Conservation (phyloP, 2,797 vertebrate genomes). For the Geotria australis region DNA sequence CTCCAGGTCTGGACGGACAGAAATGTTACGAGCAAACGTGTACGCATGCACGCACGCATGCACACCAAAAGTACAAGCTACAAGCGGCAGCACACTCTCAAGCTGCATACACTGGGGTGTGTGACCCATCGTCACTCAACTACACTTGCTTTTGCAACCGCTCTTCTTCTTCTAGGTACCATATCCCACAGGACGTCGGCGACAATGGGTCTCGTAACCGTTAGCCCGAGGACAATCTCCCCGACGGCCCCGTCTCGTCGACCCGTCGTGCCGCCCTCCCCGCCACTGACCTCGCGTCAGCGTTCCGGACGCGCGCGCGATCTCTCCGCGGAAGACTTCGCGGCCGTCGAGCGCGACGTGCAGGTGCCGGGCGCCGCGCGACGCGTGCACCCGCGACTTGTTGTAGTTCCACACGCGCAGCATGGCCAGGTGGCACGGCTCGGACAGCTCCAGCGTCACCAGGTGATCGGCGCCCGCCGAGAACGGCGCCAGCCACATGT, state of each 20-base stretch:
- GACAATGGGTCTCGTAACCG: too few species aligned
- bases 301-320: slow-evolving; percentile 71
- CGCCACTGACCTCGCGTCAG: slow-evolving; percentile 37
- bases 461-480: slow-evolving; percentile 34
- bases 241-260: too few species aligned
- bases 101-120: too few species aligned
- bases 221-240: too few species aligned
- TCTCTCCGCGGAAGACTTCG: slow-evolving; percentile 72
- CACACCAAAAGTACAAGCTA: too few species aligned
- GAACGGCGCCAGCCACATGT: slow-evolving; percentile 84
- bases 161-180: too few species aligned
- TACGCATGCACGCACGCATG: too few species aligned
- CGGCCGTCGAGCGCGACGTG: slow-evolving; percentile 38
- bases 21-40: neutral
- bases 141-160: too few species aligned
- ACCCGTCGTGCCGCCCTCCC: too few species aligned
- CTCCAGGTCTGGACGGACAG: slow-evolving; percentile 25
- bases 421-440: slow-evolving; percentile 42
- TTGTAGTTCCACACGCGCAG: slow-evolving; percentile 97
- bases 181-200: too few species aligned
- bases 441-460: slow-evolving; percentile 24
- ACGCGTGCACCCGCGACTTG: slow-evolving; percentile 87
- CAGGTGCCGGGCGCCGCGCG: slow-evolving; percentile 55
- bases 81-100: too few species aligned
- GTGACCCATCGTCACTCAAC: too few species aligned